Evolutionary conservation across 1,140 invertebrate genomes (phyloP), one percentile per base, ranked within the genome.

Genomic region (Aphelinus atriplicis): DNA sequence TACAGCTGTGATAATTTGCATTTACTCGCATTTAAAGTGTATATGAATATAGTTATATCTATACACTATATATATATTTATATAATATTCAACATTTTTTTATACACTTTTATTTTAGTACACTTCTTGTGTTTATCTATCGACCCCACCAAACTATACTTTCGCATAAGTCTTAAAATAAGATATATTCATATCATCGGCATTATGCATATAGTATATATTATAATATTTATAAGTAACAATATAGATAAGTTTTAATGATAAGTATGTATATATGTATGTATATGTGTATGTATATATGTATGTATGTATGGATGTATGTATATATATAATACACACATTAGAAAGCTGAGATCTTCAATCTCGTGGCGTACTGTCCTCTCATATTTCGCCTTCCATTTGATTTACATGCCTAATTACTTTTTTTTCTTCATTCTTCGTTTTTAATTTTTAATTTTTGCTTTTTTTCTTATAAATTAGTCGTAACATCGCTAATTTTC

Each of bases 151-250:
- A 75, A 66, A 63, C 65, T 73, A 77, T 82, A 82, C 80, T 80
- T 80, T 82, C 82, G 78, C 79, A 45, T 79, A 84, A 82, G 81
- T 80, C 79, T 82, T 85, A 85, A 79, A 83, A 85, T 71, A 53
- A 66, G 57, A 65, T 69, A 63, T 83, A 82, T 79, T 81, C 81
- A 83, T 78, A 78, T 78, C 61, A 78, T 84, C 81, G 82, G 78
- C 77, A 72, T 63, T 79, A 75, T 81, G 75, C 83, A 82, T 80
- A 75, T 79, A 81, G 75, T 80, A 67, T 77, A 65, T 78, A 77
- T 69, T 77, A 73, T 80, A 71, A 76, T 58, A 68, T 78, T 73
- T 81, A 81, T 81, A 83, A 80, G 75, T 80, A 83, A 80, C 78
- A 78, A 76, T 80, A 81, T 67, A 73, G 71, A 70, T 82, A 80